Evolutionary conservation across 2,113 vertebrate species (phyloP), one percentile per base, ranked within the genome.

Genomic region (Corydoras sp.): DNA sequence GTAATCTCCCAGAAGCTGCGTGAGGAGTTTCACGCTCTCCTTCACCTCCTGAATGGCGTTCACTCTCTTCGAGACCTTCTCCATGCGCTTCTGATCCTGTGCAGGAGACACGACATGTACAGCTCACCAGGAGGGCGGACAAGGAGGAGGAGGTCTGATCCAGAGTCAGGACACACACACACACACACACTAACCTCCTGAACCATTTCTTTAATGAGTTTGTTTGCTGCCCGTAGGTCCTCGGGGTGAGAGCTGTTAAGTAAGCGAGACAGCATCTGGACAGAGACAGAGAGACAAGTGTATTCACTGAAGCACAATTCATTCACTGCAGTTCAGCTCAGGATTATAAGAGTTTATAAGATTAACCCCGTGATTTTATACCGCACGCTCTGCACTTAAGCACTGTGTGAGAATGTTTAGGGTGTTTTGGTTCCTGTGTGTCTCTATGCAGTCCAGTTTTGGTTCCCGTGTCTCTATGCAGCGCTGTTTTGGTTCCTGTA

Each of bases 201-300:
- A 74, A 99, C 96, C 95, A 98, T 98, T 88, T 98, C 95, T 87
- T 99, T 99, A 79, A 99, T 99, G 78, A 99, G 94, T 77, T 95
- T 96, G 88, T 99, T 99, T 86, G 97, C 97, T 14, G 95, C 95
- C 66, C 93, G 89, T 51, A 99, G 90, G 83, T 99, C 97, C 82
- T 99, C 96, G 0, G 95, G 94, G 67, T 98, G 94, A 48, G 92
- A 91, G 86, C 97, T 99, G 80, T 96, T 99, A 74, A 99, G 84
- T 59, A 99, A 89, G 68, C 94, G 93, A 56, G 97, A 93, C 83
- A 99, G 86, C 75, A 85, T 95, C 97, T 99, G 83, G 76, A 88
- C 54, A 87, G 79, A 65, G 62, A 83, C 30, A 58, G 24, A 58
- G 24, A 35, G 11, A 58, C 1, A 62, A 31, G 1, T 4, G 53